phyloP scores from a whole-genome alignment of 2,113 vertebrate genomes.

The Tragulus kanchil region DNA sequence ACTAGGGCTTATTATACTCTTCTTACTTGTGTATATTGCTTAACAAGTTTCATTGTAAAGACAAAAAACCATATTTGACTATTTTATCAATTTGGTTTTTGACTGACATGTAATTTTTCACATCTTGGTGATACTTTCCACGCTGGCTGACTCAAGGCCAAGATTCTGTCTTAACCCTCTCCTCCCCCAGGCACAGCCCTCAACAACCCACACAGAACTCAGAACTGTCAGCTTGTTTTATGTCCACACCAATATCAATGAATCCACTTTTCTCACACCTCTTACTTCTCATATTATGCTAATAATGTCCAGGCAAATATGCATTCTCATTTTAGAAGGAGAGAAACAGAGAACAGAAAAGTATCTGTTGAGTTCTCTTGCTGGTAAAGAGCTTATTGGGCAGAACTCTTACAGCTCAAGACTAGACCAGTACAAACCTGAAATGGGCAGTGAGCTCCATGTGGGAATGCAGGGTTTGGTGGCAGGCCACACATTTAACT shows the following conservation, averaged over 20 bases:
- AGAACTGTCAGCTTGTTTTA: neutral
- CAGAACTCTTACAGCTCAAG: neutral
- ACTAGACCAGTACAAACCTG: conserved; percentile 89
- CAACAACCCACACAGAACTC: neutral
- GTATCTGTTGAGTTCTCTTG: neutral
- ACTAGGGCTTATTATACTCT: neutral
- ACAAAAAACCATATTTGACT: neutral
- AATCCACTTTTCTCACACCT: neutral
- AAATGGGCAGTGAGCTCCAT: conserved; percentile 96
- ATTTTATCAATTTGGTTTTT: neutral
- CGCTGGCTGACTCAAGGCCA: neutral
- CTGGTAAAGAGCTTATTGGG: neutral
- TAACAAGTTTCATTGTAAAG: conserved; percentile 16
- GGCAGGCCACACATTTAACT: conserved; percentile 93
- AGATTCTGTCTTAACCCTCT: neutral
- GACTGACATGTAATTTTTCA: neutral
- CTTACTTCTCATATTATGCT: neutral
- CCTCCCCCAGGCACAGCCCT: neutral
- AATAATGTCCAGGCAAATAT: conserved; percentile 19
- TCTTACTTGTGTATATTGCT: neutral
- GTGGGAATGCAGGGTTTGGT: conserved; percentile 91
- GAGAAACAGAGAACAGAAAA: neutral
- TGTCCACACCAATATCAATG: neutral
- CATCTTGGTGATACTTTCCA: neutral
- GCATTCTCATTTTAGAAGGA: conserved; percentile 23